Conservation (phyloP, 2,888 invertebrate genomes). For the Amaurobius ferox region DNA sequence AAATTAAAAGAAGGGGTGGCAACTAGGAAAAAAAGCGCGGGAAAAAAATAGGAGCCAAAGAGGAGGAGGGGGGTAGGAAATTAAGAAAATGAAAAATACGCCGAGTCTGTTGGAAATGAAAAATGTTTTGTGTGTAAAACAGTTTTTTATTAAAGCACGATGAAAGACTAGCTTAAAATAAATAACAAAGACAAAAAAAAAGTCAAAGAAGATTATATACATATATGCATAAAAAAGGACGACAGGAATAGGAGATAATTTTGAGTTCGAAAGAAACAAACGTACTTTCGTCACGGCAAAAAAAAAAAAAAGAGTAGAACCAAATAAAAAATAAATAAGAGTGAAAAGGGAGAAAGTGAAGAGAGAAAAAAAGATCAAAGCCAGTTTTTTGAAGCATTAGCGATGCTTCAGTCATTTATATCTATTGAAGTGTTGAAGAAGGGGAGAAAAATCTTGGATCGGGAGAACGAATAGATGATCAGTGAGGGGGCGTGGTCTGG, state of each 20-base stretch:
- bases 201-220: slow-evolving; percentile 41
- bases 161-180: slow-evolving; percentile 70
- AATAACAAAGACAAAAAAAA: slow-evolving; percentile 61
- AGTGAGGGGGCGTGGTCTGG: slow-evolving; percentile 26
- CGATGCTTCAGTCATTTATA: slow-evolving; percentile 69
- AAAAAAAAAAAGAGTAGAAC: slow-evolving; percentile 1
- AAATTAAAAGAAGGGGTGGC: slow-evolving; percentile 40
- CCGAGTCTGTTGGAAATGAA: slow-evolving; percentile 66
- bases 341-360: slow-evolving; percentile 6
- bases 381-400: slow-evolving; percentile 70
- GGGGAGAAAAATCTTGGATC: slow-evolving; percentile 31
- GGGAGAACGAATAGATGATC: slow-evolving; percentile 44
- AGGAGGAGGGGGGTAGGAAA: slow-evolving; percentile 35
- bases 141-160: slow-evolving; percentile 70
- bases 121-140: slow-evolving; percentile 72
- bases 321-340: slow-evolving; percentile 4
- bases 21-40: slow-evolving; percentile 14
- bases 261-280: slow-evolving; percentile 67
- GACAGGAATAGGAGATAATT: slow-evolving; percentile 69
- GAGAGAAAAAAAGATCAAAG: slow-evolving; percentile 64
- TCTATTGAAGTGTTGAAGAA: slow-evolving; percentile 70
- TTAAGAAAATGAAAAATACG: slow-evolving; percentile 66
- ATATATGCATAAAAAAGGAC: slow-evolving; percentile 20
- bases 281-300: slow-evolving; percentile 49
- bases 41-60: slow-evolving; percentile 19